Conservation (phyloP, 2,797 vertebrate species). For the Oreochromis mossambicus region DNA sequence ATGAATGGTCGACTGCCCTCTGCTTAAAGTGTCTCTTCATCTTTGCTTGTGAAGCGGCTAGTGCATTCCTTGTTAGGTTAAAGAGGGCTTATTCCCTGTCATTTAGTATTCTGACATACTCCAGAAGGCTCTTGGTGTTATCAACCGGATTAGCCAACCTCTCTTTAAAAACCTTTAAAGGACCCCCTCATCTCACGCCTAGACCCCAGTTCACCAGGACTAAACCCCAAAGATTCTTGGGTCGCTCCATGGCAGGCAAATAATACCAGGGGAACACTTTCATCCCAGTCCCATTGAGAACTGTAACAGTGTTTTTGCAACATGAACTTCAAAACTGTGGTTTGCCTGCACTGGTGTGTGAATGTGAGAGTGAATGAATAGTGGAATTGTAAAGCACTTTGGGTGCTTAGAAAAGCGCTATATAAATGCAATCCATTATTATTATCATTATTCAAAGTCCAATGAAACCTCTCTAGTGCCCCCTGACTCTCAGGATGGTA, state of each 20-base stretch:
- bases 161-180: background rate
- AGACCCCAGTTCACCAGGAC: background rate
- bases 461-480: background rate
- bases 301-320: background rate
- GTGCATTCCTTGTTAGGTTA: background rate
- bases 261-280: background rate
- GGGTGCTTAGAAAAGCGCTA: background rate
- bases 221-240: background rate
- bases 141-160: background rate
- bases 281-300: background rate
- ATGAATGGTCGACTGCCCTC: background rate
- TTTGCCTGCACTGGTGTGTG: background rate
- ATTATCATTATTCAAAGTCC: background rate
- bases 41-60: background rate
- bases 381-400: background rate
- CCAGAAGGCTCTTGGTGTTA: background rate
- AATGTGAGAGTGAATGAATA: background rate
- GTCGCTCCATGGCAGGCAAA: background rate
- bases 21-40: background rate
- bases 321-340: background rate
- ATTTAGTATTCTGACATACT: background rate
- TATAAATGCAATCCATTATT: background rate
- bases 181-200: background rate
- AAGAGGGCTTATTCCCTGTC: background rate
- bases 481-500: background rate